Conservation (phyloP, 2,797 vertebrate species). For the Gouania willdenowi region DNA sequence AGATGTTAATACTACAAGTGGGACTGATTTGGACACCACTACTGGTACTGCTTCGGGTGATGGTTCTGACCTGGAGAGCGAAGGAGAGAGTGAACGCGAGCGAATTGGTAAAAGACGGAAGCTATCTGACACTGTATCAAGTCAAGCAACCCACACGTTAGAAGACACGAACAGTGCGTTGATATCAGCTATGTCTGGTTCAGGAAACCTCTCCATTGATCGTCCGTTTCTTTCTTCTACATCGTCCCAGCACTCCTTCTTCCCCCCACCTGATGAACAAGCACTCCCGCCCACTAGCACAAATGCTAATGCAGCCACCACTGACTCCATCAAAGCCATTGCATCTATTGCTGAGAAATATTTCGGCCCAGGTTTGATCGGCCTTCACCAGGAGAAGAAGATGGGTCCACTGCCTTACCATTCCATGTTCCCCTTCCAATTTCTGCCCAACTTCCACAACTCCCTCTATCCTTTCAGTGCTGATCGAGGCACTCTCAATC, state of each 20-base stretch:
- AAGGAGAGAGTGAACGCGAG: slow-evolving; percentile 87
- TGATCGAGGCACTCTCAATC: slow-evolving; percentile 84
- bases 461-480: slow-evolving; percentile 85
- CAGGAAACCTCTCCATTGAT: slow-evolving; percentile 74
- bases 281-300: slow-evolving; percentile 77
- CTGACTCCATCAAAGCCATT: slow-evolving; percentile 98
- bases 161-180: slow-evolving; percentile 77
- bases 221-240: slow-evolving; percentile 83
- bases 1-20: slow-evolving; percentile 94
- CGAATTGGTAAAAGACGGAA: slow-evolving; percentile 75
- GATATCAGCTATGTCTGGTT: slow-evolving; percentile 72
- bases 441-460: slow-evolving; percentile 93
- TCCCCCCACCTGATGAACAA: slow-evolving; percentile 93
- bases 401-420: slow-evolving; percentile 92
- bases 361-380: slow-evolving; percentile 95
- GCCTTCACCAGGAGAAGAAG: slow-evolving; percentile 95
- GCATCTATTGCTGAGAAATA: slow-evolving; percentile 98
- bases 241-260: slow-evolving; percentile 87
- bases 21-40: slow-evolving; percentile 95
- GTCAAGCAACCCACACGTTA: slow-evolving; percentile 72
- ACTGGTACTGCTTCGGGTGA: slow-evolving; percentile 91
- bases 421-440: slow-evolving; percentile 97
- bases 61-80: slow-evolving; percentile 87
- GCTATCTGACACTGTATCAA: slow-evolving; percentile 58
- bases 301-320: slow-evolving; percentile 76